A percentile compares a stretch with the other conserved stretches of the same genome.
Evolutionary conservation across 2,113 vertebrate genomes (phyloP).

Genomic region (Chaetodon auriga): DNA sequence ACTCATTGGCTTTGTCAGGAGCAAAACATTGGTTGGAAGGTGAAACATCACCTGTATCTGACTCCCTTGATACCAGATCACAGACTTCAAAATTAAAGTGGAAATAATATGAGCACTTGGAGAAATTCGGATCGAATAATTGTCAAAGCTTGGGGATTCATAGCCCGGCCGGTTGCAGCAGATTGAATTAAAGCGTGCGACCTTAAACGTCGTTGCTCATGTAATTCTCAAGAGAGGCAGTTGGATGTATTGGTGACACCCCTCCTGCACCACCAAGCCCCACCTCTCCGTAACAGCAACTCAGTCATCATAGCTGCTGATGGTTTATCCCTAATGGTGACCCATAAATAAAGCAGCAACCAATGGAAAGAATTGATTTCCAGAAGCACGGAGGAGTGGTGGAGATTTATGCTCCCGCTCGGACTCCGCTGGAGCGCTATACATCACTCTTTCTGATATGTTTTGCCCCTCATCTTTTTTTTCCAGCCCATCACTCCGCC

Average conservation of each 20-base stretch:
- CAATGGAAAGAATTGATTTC: slow-evolving; percentile 79
- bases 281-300: slow-evolving; percentile 36
- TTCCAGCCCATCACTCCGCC: slow-evolving; percentile 37
- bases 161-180: background rate
- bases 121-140: background rate
- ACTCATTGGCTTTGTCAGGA: slow-evolving; percentile 43
- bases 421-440: slow-evolving; percentile 59
- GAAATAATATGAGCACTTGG: background rate
- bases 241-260: slow-evolving; percentile 46
- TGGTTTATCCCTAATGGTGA: slow-evolving; percentile 70
- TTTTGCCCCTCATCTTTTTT: slow-evolving; percentile 60
- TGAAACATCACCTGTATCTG: slow-evolving; percentile 9
- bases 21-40: slow-evolving; percentile 2
- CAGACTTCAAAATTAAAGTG: background rate
- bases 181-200: background rate
- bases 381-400: slow-evolving; percentile 65
- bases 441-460: slow-evolving; percentile 72
- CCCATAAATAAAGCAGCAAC: slow-evolving; percentile 79
- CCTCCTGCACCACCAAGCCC: slow-evolving; percentile 23
- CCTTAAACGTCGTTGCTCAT: slow-evolving; percentile 15
- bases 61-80: background rate
- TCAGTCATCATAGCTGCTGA: slow-evolving; percentile 67
- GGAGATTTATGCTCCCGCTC: slow-evolving; percentile 73
- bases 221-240: slow-evolving; percentile 26
- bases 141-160: slow-evolving; percentile 11